Conservation (phyloP, 2,888 invertebrate genomes). For the Terebella lapidaria region DNA sequence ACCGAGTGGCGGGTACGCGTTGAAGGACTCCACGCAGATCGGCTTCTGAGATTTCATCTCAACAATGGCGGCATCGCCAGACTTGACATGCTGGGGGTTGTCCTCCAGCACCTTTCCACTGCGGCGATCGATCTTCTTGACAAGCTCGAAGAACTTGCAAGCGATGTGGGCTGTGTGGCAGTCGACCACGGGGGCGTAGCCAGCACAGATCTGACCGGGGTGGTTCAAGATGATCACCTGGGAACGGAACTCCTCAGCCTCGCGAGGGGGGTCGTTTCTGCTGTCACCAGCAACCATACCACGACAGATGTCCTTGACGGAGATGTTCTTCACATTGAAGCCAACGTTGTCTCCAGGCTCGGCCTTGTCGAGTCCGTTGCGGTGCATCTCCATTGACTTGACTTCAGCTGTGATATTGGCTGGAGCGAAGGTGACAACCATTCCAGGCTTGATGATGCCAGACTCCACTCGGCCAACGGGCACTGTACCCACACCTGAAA, state of each 20-base stretch:
- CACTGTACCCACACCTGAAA: constrained; percentile 88
- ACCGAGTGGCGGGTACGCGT: constrained; percentile 92
- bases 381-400: constrained; percentile 99
- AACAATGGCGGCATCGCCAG: constrained; percentile 95
- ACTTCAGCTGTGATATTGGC: constrained; percentile 69
- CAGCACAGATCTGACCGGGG: constrained; percentile 97
- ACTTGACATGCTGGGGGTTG: constrained; percentile 86
- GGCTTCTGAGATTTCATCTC: constrained; percentile 90
- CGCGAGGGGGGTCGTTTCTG: constrained; percentile 90
- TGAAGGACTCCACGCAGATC: constrained; percentile 97
- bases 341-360: constrained; percentile 99
- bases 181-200: constrained; percentile 98
- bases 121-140: constrained; percentile 98
- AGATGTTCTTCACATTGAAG: constrained; percentile 99
- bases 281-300: constrained; percentile 98
- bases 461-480: constrained; percentile 99
- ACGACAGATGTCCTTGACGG: constrained; percentile 98
- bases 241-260: constrained; percentile 40
- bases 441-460: constrained; percentile 65
- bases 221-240: constrained; percentile 90
- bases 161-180: constrained; percentile 99
- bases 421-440: constrained; percentile 94
- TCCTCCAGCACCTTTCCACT: constrained; percentile 68
- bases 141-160: constrained; percentile 98
- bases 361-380: constrained; percentile 93